phyloP scores from a whole-genome alignment of 1,140 invertebrate species.

The Rhopalosiphum maidis region DNA sequence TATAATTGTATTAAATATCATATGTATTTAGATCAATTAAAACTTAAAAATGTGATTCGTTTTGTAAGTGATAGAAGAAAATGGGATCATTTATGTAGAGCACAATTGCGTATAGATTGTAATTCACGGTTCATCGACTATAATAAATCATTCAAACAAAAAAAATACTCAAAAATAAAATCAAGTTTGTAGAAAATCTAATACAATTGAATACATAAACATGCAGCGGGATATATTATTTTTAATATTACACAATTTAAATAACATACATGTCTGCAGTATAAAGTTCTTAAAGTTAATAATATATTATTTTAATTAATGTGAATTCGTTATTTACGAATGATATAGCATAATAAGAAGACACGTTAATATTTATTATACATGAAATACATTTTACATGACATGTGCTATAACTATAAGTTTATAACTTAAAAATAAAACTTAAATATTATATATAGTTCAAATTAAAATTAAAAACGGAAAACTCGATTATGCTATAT shows the following conservation, averaged over 20 bases:
- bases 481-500: neutral
- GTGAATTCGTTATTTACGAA: neutral
- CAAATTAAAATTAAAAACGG: neutral
- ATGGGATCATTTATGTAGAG: neutral
- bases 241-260: neutral
- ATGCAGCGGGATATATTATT: conserved; percentile 60
- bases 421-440: neutral
- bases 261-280: neutral
- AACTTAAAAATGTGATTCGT: neutral
- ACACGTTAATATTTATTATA: neutral
- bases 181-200: neutral
- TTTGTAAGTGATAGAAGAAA: neutral
- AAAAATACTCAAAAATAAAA: conserved; percentile 25
- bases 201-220: neutral
- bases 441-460: neutral
- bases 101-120: conserved; percentile 23
- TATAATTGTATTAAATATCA: no score
- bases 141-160: conserved; percentile 2
- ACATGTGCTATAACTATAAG: neutral
- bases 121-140: conserved; percentile 9
- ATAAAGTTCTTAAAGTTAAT: neutral
- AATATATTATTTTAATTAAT: neutral
- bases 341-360: neutral
- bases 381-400: neutral
- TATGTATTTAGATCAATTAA: neutral